phyloP scores from a whole-genome alignment of 2,797 vertebrate species.

The Ctenosaura bakeri region DNA sequence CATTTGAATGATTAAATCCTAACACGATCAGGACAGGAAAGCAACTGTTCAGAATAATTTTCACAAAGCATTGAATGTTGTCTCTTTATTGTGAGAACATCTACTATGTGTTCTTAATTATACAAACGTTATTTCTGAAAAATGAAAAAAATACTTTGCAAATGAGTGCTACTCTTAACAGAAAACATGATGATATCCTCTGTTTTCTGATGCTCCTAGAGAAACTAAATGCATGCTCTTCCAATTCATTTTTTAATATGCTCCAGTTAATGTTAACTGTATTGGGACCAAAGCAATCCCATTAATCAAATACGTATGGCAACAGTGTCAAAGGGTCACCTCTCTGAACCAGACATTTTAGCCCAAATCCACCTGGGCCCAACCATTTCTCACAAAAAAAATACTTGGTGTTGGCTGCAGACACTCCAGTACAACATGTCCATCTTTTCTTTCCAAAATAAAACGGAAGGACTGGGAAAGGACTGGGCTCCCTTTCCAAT shows the following conservation, averaged over 20 bases:
- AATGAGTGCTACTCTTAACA: neutral
- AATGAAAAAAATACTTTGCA: neutral
- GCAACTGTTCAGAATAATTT: constrained; percentile 60
- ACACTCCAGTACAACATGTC: neutral
- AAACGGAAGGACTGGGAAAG: neutral
- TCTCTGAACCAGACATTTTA: neutral
- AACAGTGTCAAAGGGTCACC: neutral
- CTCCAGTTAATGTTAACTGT: neutral
- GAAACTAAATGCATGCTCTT: neutral
- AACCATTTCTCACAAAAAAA: neutral
- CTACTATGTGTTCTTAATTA: constrained; percentile 23
- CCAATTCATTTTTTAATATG: neutral
- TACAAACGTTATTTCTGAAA: neutral
- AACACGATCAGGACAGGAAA: constrained; percentile 24
- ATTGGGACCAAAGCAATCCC: neutral
- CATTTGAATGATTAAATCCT: constrained; percentile 57
- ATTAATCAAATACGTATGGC: neutral
- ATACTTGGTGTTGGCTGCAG: too few species aligned
- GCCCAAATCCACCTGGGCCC: neutral
- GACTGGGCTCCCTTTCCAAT: neutral
- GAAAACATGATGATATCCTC: neutral
- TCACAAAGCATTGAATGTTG: constrained; percentile 1
- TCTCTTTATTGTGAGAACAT: neutral
- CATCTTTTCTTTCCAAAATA: neutral
- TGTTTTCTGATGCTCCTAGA: neutral